A percentile compares a stretch with the other conserved stretches of the same genome.
phyloP scores from a whole-genome alignment of 1,140 invertebrate species.

The Cydia strobilella region DNA sequence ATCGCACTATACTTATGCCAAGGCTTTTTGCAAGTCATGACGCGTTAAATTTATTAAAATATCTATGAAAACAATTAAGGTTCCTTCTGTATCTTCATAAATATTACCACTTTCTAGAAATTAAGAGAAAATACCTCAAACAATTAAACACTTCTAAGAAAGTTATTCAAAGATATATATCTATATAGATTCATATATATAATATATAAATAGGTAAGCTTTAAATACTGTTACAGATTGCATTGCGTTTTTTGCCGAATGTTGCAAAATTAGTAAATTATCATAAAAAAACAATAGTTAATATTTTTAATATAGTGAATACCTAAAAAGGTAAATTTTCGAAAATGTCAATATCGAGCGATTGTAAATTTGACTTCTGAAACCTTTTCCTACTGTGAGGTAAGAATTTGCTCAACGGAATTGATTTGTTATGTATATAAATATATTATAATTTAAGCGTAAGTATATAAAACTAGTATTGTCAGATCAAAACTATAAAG shows the following conservation, averaged over 20 bases:
- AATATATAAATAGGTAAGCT: slow-evolving; percentile 35
- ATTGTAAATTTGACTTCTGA: slow-evolving; percentile 20
- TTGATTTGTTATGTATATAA: slow-evolving; percentile 29
- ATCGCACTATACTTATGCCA: slow-evolving; percentile 19
- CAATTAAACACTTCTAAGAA: slow-evolving; percentile 14
- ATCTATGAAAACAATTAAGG: slow-evolving; percentile 20
- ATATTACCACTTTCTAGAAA: slow-evolving; percentile 12
- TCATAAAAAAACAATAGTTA: background rate
- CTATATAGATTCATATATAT: slow-evolving; percentile 36
- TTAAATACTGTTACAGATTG: slow-evolving; percentile 32
- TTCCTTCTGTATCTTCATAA: background rate
- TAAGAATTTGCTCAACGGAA: slow-evolving; percentile 33
- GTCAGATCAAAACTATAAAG: background rate
- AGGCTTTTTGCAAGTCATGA: slow-evolving; percentile 7
- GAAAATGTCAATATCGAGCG: slow-evolving; percentile 22
- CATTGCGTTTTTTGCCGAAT: slow-evolving; percentile 20
- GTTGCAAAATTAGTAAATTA: slow-evolving; percentile 20
- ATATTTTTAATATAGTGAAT: slow-evolving; percentile 13
- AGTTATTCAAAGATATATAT: slow-evolving; percentile 27
- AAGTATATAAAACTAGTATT: slow-evolving; percentile 9
- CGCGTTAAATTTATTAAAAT: slow-evolving; percentile 26
- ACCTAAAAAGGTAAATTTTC: slow-evolving; percentile 13
- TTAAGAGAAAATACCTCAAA: slow-evolving; percentile 31
- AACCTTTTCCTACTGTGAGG: slow-evolving; percentile 30
- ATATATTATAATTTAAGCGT: slow-evolving; percentile 27